Evolutionary conservation across 2,888 invertebrate species (phyloP).

Genomic region (Nephrotoma appendiculata): DNA sequence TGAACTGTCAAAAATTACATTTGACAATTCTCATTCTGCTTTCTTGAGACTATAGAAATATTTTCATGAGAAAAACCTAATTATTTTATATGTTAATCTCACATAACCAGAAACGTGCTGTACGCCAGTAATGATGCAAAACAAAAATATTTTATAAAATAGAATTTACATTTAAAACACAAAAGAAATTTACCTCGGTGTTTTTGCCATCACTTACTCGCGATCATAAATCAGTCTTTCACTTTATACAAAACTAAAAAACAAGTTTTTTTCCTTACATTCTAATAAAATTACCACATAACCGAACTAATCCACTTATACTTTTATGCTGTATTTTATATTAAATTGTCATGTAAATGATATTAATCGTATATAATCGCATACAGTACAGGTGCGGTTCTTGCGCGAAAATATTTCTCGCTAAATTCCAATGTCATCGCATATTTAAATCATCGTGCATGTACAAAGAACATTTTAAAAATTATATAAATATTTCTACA

Average conservation of each 20-base stretch:
- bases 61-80: too few species aligned
- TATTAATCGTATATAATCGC: not conserved
- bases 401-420: not conserved
- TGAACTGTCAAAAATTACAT: too few species aligned
- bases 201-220: not conserved
- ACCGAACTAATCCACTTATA: not conserved
- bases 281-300: not conserved
- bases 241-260: not conserved
- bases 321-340: not conserved
- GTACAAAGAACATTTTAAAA: not conserved
- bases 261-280: not conserved
- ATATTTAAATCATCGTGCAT: not conserved
- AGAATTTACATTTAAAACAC: not conserved
- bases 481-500: not conserved
- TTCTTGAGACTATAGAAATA: too few species aligned
- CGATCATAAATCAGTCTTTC: not conserved
- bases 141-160: too few species aligned
- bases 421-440: not conserved
- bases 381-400: not conserved
- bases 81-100: too few species aligned
- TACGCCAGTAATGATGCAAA: too few species aligned
- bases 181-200: not conserved
- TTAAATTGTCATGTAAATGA: not conserved
- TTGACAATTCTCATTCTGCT: too few species aligned
- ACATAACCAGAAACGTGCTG: too few species aligned